Percentiles rank a stretch among this genome's conserved stretches.
Conservation (phyloP, 2,797 vertebrate species). For the Typhlichthys subterraneus region DNA sequence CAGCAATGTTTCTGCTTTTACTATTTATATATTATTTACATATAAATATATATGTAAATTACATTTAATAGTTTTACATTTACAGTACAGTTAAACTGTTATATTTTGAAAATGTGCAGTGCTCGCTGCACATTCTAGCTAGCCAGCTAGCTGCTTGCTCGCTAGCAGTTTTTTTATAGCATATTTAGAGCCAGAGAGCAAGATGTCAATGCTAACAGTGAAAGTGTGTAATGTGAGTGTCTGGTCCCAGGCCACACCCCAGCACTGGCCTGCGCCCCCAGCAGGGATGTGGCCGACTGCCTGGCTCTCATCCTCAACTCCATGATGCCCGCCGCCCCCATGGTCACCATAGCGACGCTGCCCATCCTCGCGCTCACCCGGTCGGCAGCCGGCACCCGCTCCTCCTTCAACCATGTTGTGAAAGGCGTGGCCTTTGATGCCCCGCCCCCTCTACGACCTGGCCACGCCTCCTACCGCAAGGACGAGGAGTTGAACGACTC, state of each 20-base stretch:
- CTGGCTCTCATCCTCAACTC: constrained; percentile 95
- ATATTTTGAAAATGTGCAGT: too few relatives aligned
- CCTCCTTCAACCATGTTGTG: constrained; percentile 76
- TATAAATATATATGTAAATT: too few relatives aligned
- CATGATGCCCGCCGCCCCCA: constrained; percentile 93
- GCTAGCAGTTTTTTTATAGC: too few relatives aligned
- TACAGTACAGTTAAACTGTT: too few relatives aligned
- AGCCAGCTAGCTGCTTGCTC: too few relatives aligned
- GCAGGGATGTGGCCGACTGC: constrained; percentile 95
- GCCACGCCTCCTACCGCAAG: constrained; percentile 87
- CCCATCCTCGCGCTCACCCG: constrained; percentile 83
- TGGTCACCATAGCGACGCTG: constrained; percentile 81
- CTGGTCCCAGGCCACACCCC: constrained; percentile 61
- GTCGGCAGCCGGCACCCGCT: constrained; percentile 86
- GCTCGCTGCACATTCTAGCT: too few relatives aligned
- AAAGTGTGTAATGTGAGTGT: background rate
- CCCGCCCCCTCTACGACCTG: constrained; percentile 84
- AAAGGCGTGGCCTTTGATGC: constrained; percentile 92
- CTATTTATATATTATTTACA: too few relatives aligned
- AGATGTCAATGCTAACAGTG: background rate
- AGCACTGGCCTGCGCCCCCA: constrained; percentile 90
- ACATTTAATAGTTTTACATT: too few relatives aligned
- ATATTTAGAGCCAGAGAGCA: background rate
- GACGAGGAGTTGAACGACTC: constrained; percentile 96
- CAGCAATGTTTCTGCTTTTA: too few relatives aligned